Base-by-base conservation (phyloP, 2,113 vertebrate genomes). In the Nesogale talazaci region DNA sequence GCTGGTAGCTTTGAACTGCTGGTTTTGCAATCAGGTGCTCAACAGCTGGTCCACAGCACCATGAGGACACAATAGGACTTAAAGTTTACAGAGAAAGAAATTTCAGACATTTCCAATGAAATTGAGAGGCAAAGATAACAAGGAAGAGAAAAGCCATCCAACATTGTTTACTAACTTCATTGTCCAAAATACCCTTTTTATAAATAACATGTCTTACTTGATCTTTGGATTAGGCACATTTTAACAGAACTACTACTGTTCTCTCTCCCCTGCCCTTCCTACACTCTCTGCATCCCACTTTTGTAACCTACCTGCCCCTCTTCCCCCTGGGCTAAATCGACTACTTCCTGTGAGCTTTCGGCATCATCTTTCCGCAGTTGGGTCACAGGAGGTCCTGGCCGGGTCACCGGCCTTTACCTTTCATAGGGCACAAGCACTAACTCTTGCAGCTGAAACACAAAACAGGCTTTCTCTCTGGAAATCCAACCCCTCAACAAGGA, bases 301-400 rank as follows among this genome's bases (percentile, higher is more conserved):
- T 36, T 38, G 6, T 20, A 76, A 17, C 36, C 25, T 6, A 34
- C 38, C 31, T n/a, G 31, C 52, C 42, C n/a, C 29, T 65, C 69
- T n/a, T 61, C 25, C 36, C n/a, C 78, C 83, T 61, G 42, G 34
- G 65, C 86, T 92, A 52, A 86, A 65, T 75, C 81, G 76, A 1
- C 11, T n/a, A 25, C 65, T 56, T 88, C 69, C 74, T 80, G 92
- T 77, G 27, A 25, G 61, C 16, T 92, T 87, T 91, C 69, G 29
- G 87, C 20, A 46, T 36, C 31, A 8, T 93, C 92, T 95, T 85
- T 96, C 91, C 96, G 34, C 81, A 82, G 29, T 15, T 36, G 34
- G 38, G 46, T 36, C 89, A 57, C 57, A 81, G 0, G 0, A 84
- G 89, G 84, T 92, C 87, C 40, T 72, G 57, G 63, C 40, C 23